phyloP scores from a whole-genome alignment of 2,888 invertebrate genomes.

The Nebria brevicollis region DNA sequence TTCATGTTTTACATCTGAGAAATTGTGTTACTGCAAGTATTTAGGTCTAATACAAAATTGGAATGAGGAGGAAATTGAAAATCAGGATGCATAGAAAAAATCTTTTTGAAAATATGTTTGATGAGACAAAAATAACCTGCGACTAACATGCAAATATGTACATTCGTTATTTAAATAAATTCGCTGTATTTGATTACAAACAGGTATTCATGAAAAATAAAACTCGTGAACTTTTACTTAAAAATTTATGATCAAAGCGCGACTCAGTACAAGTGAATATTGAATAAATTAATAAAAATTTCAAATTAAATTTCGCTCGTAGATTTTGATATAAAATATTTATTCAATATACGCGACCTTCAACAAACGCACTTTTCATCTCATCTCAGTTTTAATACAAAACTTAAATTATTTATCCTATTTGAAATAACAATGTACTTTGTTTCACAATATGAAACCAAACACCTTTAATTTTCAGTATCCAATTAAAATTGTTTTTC shows the following conservation, averaged over 20 bases:
- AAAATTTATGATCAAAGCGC: neutral
- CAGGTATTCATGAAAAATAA: slow-evolving; percentile 9
- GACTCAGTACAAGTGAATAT: slow-evolving; percentile 6
- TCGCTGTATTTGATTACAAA: neutral
- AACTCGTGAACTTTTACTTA: slow-evolving; percentile 8
- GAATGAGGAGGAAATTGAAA: no score
- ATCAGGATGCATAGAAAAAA: no score
- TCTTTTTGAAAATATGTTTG: no score
- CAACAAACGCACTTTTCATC: slow-evolving; percentile 3
- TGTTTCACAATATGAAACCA: neutral
- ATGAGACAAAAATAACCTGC: no score
- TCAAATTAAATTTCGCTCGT: neutral
- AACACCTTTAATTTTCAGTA: neutral
- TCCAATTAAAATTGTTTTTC: neutral
- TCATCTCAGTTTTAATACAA: neutral
- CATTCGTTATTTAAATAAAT: neutral
- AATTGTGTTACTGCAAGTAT: no score
- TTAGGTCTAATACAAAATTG: no score
- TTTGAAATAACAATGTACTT: neutral
- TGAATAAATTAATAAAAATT: slow-evolving; percentile 24
- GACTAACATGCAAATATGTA: neutral
- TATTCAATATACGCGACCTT: slow-evolving; percentile 5
- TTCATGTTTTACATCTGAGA: no score
- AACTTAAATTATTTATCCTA: neutral
- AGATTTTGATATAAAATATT: slow-evolving; percentile 14